Percentiles rank a stretch among this genome's conserved stretches.
Evolutionary conservation across 2,888 invertebrate species (phyloP).

Genomic region (Stegophylla sp.): DNA sequence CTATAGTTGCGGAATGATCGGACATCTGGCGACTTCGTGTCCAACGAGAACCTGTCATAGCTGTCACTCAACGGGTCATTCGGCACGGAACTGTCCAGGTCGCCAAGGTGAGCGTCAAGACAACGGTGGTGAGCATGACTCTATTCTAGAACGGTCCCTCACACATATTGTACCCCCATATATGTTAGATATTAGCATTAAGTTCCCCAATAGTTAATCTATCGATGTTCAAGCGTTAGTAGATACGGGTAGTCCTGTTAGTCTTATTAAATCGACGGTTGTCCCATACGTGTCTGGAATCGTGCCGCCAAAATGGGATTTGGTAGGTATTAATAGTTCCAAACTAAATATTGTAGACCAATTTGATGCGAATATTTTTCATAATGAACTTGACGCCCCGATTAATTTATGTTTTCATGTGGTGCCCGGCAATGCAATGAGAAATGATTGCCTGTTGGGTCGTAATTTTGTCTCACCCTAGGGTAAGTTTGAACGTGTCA

Average conservation of each 20-base stretch:
- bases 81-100: neutral
- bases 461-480: neutral
- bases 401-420: neutral
- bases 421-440: neutral
- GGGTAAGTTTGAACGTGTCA: neutral
- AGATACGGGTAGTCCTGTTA: too few species aligned
- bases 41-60: neutral
- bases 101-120: neutral
- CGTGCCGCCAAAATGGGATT: neutral
- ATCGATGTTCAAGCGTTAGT: too few species aligned
- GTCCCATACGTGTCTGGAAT: neutral
- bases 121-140: neutral
- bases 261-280: neutral
- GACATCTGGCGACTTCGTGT: neutral
- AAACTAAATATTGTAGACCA: neutral
- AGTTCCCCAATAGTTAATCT: neutral
- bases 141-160: neutral
- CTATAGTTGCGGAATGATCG: neutral
- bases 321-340: constrained; percentile 1
- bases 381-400: neutral
- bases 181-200: neutral
- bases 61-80: neutral
- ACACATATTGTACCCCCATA: constrained; percentile 7
- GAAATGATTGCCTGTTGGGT: neutral
- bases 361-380: neutral